phyloP scores from a whole-genome alignment of 2,113 vertebrate species.

The Ailuropoda melanoleuca region DNA sequence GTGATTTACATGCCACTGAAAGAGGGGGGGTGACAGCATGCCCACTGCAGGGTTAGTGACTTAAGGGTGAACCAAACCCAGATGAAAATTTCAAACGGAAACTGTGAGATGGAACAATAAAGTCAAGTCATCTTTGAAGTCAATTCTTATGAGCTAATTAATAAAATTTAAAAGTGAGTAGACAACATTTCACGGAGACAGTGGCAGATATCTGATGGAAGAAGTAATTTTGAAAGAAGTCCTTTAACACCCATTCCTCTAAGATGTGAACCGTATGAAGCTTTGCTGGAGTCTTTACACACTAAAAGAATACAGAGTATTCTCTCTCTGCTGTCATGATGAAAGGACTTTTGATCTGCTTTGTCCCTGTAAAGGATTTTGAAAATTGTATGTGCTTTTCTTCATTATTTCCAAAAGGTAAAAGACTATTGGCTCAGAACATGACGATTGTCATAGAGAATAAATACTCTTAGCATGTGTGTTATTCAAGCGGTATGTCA shows the following conservation, averaged over 20 bases:
- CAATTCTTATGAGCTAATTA: background rate
- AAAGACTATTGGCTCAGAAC: background rate
- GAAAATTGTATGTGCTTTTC: background rate
- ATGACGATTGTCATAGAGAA: background rate
- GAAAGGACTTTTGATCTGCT: background rate
- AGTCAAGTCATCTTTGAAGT: background rate
- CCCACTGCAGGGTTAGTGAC: background rate
- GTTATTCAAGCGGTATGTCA: background rate
- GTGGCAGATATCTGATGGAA: background rate
- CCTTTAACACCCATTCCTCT: background rate
- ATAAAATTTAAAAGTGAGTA: background rate
- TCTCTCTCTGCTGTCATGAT: background rate
- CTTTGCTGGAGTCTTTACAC: background rate
- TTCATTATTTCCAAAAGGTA: background rate
- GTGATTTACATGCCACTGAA: background rate
- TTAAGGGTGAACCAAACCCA: background rate
- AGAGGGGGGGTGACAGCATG: background rate
- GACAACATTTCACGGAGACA: background rate
- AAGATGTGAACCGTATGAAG: background rate
- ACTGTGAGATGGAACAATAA: background rate
- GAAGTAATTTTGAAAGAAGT: background rate
- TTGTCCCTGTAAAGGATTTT: background rate
- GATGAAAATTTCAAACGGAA: background rate
- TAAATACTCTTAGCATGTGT: background rate
- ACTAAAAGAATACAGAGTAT: background rate